Conservation (phyloP, 2,888 invertebrate genomes). For the Acanthosepion pharaonis region DNA sequence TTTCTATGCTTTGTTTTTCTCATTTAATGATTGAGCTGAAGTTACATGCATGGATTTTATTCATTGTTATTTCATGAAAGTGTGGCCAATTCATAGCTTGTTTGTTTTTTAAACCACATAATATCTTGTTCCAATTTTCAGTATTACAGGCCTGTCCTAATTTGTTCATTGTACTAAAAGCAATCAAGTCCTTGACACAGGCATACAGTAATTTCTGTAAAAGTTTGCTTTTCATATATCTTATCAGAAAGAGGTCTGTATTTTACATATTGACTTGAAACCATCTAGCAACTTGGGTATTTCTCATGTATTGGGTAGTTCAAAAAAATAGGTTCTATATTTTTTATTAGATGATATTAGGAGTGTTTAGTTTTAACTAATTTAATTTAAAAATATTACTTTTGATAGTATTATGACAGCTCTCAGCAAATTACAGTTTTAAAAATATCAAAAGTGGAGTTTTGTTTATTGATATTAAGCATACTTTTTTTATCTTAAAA, state of each 20-base stretch:
- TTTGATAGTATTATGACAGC: too few species aligned
- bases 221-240: neutral
- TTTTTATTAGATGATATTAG: too few species aligned
- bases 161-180: too few species aligned
- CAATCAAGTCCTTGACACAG: too few species aligned
- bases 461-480: too few species aligned
- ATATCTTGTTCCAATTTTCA: neutral
- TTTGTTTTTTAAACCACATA: neutral
- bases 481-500: too few species aligned
- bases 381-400: too few species aligned
- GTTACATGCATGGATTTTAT: neutral
- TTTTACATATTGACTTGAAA: neutral
- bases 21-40: neutral
- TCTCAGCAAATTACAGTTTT: too few species aligned
- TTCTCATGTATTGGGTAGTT: neutral
- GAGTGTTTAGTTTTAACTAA: too few species aligned
- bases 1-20: neutral
- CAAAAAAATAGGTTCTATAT: too few species aligned
- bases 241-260: too few species aligned
- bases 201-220: neutral
- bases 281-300: neutral
- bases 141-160: neutral
- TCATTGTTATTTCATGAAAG: neutral
- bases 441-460: too few species aligned
- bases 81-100: neutral